phyloP scores from a whole-genome alignment of 2,888 invertebrate species.

The Conops quadrifasciatus region DNA sequence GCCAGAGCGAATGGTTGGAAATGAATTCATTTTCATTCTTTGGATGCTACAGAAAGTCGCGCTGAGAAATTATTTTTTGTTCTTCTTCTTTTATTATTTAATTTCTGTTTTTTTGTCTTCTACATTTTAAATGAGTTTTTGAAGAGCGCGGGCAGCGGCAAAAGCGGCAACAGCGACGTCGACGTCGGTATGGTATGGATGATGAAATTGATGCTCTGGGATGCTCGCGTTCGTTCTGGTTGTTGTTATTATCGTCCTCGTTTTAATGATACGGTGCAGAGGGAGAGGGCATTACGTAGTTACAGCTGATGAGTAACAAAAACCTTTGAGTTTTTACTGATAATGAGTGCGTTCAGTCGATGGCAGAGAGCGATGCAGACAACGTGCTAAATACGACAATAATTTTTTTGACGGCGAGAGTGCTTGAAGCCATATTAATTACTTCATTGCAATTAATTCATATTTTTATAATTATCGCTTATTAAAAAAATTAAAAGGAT shows the following conservation, averaged over 20 bases:
- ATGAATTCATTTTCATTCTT: constrained; percentile 33
- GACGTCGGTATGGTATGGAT: constrained; percentile 4
- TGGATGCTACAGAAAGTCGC: too few species aligned
- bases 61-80: constrained; percentile 8
- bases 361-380: constrained; percentile 17
- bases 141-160: constrained; percentile 9
- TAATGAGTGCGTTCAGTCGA: constrained; percentile 30
- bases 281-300: too few species aligned
- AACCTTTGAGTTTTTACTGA: constrained; percentile 10
- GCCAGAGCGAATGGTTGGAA: constrained; percentile 7
- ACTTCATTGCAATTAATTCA: too few species aligned
- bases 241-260: not conserved
- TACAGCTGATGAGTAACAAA: not conserved
- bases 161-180: constrained; percentile 27
- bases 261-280: not conserved
- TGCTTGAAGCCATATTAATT: too few species aligned
- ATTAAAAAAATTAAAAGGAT: too few species aligned
- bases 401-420: too few species aligned
- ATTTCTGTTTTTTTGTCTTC: constrained; percentile 26
- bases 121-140: constrained; percentile 25
- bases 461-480: too few species aligned
- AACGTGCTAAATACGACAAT: not conserved
- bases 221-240: not conserved
- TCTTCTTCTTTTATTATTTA: constrained; percentile 3
- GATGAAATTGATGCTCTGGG: not conserved